Percentiles rank a stretch among this genome's conserved stretches.
Conservation (phyloP, 2,113 vertebrate species). For the Zapus hudsonius region DNA sequence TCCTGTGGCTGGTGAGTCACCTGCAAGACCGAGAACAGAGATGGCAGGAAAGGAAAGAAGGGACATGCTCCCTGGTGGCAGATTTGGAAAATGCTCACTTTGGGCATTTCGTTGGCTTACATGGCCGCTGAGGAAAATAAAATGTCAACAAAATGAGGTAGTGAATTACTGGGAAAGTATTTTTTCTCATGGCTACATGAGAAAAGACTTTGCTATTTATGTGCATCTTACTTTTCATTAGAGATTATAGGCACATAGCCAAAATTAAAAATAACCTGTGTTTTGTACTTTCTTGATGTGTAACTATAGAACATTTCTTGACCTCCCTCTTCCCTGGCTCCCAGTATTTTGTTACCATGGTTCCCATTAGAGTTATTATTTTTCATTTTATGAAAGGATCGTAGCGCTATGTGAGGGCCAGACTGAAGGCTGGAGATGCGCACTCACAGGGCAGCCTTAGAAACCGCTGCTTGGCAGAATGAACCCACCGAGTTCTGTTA, state of each 20-base stretch:
- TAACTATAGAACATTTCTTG: constrained; percentile 72
- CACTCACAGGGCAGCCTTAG: background rate
- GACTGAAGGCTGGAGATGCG: background rate
- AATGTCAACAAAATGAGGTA: constrained; percentile 73
- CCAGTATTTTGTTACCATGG: constrained; percentile 63
- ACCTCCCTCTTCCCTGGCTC: constrained; percentile 43
- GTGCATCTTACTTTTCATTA: constrained; percentile 72
- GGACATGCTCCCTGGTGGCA: constrained; percentile 41
- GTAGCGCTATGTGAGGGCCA: background rate
- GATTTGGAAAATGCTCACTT: constrained; percentile 65
- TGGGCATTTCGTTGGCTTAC: constrained; percentile 73
- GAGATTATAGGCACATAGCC: constrained; percentile 69
- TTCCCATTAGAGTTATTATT: constrained; percentile 27
- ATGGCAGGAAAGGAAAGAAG: constrained; percentile 9
- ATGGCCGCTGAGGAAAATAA: constrained; percentile 77
- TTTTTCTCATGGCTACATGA: constrained; percentile 78
- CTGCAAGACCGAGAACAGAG: constrained; percentile 35
- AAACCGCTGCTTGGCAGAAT: background rate
- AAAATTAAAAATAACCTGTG: constrained; percentile 80
- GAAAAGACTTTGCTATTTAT: constrained; percentile 75
- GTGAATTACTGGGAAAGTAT: constrained; percentile 76
- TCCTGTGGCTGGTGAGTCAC: constrained; percentile 59
- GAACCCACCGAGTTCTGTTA: background rate
- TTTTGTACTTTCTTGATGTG: constrained; percentile 68
- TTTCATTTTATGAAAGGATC: background rate